Evolutionary conservation across 2,888 invertebrate genomes (phyloP).

Genomic region (Euphydryas editha): DNA sequence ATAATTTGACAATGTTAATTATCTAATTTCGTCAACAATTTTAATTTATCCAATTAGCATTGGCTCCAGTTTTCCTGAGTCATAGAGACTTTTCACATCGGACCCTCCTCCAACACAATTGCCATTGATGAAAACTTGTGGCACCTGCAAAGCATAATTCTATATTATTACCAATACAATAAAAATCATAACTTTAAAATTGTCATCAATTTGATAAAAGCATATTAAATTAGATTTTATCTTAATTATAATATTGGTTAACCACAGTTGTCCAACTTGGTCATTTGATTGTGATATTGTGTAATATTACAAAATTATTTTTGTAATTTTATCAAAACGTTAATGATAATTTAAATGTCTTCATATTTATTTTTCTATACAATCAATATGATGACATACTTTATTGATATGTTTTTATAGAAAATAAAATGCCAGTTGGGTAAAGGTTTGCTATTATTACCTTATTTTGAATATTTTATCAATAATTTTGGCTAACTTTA

Average conservation of each 20-base stretch:
- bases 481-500: too few relatives aligned
- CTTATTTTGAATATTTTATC: too few relatives aligned
- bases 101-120: conserved; percentile 96
- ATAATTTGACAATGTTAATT: conserved; percentile 15
- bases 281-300: neutral
- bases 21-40: neutral
- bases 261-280: neutral
- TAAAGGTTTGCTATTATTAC: too few relatives aligned
- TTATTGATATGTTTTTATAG: too few relatives aligned
- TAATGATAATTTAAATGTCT: too few relatives aligned
- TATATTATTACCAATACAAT: neutral
- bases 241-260: neutral
- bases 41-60: conserved; percentile 72
- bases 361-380: too few relatives aligned
- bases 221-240: neutral
- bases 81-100: conserved; percentile 90
- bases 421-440: too few relatives aligned
- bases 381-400: too few relatives aligned
- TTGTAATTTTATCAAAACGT: too few relatives aligned
- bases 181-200: neutral
- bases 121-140: conserved; percentile 96
- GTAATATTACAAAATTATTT: too few relatives aligned
- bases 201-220: neutral
- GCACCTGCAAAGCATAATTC: conserved; percentile 88
- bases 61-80: conserved; percentile 87